Conservation (phyloP, 2,797 vertebrate genomes). For the Myripristis murdjan region DNA sequence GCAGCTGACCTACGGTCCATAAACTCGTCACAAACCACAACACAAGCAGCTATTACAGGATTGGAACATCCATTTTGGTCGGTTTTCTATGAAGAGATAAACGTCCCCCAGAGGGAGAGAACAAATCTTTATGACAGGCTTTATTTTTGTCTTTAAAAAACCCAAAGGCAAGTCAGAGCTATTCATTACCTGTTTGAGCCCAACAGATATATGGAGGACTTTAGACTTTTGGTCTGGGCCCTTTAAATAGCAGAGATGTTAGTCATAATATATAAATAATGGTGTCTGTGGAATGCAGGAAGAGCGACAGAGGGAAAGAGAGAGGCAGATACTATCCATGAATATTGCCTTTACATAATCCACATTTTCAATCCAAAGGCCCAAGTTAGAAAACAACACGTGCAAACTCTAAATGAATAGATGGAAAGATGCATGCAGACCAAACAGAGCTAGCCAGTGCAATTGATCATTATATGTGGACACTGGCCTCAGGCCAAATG, state of each 20-base stretch:
- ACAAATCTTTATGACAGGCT: slow-evolving; percentile 44
- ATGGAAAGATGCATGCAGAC: slow-evolving; percentile 8
- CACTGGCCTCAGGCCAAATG: slow-evolving; percentile 56
- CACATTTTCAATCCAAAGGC: slow-evolving; percentile 25
- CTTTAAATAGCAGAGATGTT: slow-evolving; percentile 63
- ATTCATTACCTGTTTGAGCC: slow-evolving; percentile 57
- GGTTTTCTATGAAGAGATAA: slow-evolving; percentile 33
- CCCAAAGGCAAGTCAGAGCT: slow-evolving; percentile 54
- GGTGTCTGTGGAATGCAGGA: slow-evolving; percentile 24
- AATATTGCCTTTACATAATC: slow-evolving; percentile 22
- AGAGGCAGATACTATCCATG: slow-evolving; percentile 24
- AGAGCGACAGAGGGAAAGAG: slow-evolving; percentile 25
- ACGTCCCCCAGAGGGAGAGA: slow-evolving; percentile 15
- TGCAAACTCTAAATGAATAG: slow-evolving; percentile 1
- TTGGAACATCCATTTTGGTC: slow-evolving; percentile 22
- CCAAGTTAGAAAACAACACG: slow-evolving; percentile 17
- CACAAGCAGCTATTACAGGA: slow-evolving; percentile 12
- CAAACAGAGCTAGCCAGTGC: slow-evolving; percentile 34
- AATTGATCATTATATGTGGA: slow-evolving; percentile 54
- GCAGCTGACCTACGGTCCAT: neutral
- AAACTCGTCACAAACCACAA: neutral
- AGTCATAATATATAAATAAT: slow-evolving; percentile 50
- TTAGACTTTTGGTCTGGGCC: slow-evolving; percentile 54
- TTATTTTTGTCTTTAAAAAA: slow-evolving; percentile 46
- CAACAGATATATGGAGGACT: slow-evolving; percentile 44